Base-by-base conservation (phyloP, 92 coral and sea anemone genomes). In the Plumapathes pennacea region DNA sequence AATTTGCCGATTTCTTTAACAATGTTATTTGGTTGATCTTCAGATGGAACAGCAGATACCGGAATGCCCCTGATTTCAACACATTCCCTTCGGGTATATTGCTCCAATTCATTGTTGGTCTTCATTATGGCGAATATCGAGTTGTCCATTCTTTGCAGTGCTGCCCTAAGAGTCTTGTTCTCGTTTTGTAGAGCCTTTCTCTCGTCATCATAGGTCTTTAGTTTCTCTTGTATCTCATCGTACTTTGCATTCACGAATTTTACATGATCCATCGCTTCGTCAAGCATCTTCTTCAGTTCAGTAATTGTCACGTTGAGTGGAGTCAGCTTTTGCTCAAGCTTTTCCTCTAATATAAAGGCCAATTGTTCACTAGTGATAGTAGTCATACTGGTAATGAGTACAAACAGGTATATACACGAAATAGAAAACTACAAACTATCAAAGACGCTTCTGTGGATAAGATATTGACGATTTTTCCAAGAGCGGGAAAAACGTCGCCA, bases 61-160 rank as follows among this genome's bases (percentile, higher is more conserved):
- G 81, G 81, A 50, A 63, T 74, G 19, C 66, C 74, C 32, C 71
- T 64, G 50, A 61, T 49, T 41, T 62, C 80, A 29, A 72, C 38
- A 22, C 72, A 72, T 43, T 72, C 72, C 41, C 80, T 61, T n/a
- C 64, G 54, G 51, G 72, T 62, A 26, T 72, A 3, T 28, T 71
- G 78, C 51, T 50, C 47, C 45, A 60, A 26, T 22, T 71, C 69
- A 28, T 59, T 46, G 67, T 37, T 58, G 33, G 63, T 54, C 44
- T 58, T 57, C 67, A 38, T 33, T 31, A 46, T 32, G 29, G 45
- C 33, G 29, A n/a, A 23, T 32, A 46, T 23, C 30, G 71, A 48
- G n/a, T 26, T 49, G 33, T 63, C 57, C 30, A 63, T 47, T 32
- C 45, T 45, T 41, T 26, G 44, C 33, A 63, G 46, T 29, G 71